Evolutionary conservation across 2,888 invertebrate species (phyloP), one percentile per base, ranked within the genome.

Genomic region (Pantelozetes paolii): DNA sequence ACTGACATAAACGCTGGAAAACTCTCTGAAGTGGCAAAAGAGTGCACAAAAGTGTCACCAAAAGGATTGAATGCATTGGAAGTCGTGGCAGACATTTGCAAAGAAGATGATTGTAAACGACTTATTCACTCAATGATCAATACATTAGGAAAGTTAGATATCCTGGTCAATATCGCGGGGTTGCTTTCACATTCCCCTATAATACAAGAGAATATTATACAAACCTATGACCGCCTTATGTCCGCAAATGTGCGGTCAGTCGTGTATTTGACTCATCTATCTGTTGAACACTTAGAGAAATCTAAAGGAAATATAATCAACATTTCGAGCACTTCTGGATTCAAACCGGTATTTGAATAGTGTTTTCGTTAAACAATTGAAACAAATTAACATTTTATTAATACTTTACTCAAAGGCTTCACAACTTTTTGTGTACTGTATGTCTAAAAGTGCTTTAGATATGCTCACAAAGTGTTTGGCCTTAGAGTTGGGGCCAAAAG

Each of bases 381-480:
- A 11, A 23, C 13, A 62, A 69, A 40, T 26, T 11, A 71, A 69
- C 8, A 23, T 30, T 30, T 71, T 20, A 20, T n/a, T 28, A 13
- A 59, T 28, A 28, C 13, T 13, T n/a, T n/a, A n/a, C 36, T 8
- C 36, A 36, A 36, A 36, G 36, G 9, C 5, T 9, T 9, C 36
- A 36, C 36, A 5, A 9, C 36, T 36, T 9, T 5, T 36, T n/a
- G 62, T 13, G 5, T 72, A 72, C 20, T 67, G 62, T 40, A 72
- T 72, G 62, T 57, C 72, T 6, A 45, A 45, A 15, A 2, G 36
- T 26, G 59, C 72, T 5, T 20, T 72, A 1, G 72, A 72, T 42
- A 72, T 72, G 62, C 67, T 72, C 32, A 72, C 72, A 2, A 70
- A 59, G n/a, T 70, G 69, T 15, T 67, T 70, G n/a, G 64, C 72